Evolutionary conservation across 2,113 vertebrate species (phyloP), one percentile per base, ranked within the genome.

Genomic region (Microtus pennsylvanicus): DNA sequence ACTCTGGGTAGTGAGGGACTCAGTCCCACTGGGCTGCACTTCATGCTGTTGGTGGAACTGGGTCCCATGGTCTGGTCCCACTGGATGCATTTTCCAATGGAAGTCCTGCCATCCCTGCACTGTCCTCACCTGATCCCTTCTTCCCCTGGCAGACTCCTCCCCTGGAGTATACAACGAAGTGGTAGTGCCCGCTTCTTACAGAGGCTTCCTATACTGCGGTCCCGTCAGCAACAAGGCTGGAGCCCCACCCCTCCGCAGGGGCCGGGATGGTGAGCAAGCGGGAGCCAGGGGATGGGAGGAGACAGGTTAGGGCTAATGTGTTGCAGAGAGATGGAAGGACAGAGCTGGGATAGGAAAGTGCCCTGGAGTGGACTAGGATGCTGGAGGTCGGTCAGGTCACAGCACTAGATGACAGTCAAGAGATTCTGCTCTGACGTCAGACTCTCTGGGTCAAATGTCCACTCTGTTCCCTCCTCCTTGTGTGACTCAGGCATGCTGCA

Each of bases 141-240:
- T 83, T 91, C 30, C 3, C 19, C 52, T 88, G 85, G 78, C 94
- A 98, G 97, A 98, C 75, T 47, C 97, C 65, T 95, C 70, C 47
- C 96, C 90, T 22, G 98, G 99, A 0, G 99, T 99, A 21, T 99
- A 99, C 90, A 99, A 99, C 0, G 99, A 99, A 98, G 99, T 99
- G 98, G 99, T 99, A 0, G 99, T 99, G 96, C 98, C 99, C 0
- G 98, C 99, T 78, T 96, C 98, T 3, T 98, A 99, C 95, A 99
- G 99, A 0, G 99, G 99, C 63, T 99, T 98, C 98, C 98, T 99
- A 82, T 99, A 99, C 98, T 99, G 99, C 91, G 98, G 99, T 30
- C 86, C 97, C 0, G 96, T 98, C 11, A 87, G 97, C 61, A 97
- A 93, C 85, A 99, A 98, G 98, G 89, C 97, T 88, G 98, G 97